Base-by-base conservation (phyloP, 2,888 invertebrate genomes). In the Torymus auratus region DNA sequence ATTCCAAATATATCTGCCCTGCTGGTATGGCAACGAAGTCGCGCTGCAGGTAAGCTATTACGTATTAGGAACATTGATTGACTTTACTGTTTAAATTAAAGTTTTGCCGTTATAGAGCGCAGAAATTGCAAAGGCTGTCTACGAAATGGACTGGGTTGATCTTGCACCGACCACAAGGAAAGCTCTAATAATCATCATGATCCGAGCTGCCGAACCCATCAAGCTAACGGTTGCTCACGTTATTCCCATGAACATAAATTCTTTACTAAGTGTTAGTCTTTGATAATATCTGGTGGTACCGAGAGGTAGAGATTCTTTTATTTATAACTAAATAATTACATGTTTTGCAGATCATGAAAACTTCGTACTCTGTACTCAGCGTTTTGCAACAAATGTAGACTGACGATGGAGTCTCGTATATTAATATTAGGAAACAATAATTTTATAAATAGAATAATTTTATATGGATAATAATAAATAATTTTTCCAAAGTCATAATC, bases 1-100 rank as follows among this genome's bases (percentile, higher is more conserved):
- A 15, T 28, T 82, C 13, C 82, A 82, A 67, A 72, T 83, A 60
- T 81, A 72, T 28, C 10, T 83, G 28, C 68, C 82, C 58, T 83
- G 83, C 15, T 83, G 82, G 83, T 81, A 80, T 15, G 81, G 83
- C 2, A 83, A 83, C 23, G 81, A 83, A 65, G 68, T 83, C 1
- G 62, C 58, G 17, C 50, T 83, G 13, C 61, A 81, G 2, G 83
- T 83, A 61, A 65, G 80, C 41, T 41, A 41, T 41, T 41, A 41
- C 41, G 7, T 41, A 41, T 41, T 41, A 41, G 7, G 41, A 41
- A 41, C n/a, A 41, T 41, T 7, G 41, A 41, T 41, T 41, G 41
- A 41, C 7, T 41, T 41, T 41, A 41, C 41, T 10, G 7, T 41
- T 70, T 58, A 2, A 58, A 15, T 52, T 13, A 2, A n/a, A 41